These are phyloP conservation scores for Leptoteleia sp. DNA, from an alignment of 1,140 invertebrate genomes.

Conservation along the genomic window DNA sequence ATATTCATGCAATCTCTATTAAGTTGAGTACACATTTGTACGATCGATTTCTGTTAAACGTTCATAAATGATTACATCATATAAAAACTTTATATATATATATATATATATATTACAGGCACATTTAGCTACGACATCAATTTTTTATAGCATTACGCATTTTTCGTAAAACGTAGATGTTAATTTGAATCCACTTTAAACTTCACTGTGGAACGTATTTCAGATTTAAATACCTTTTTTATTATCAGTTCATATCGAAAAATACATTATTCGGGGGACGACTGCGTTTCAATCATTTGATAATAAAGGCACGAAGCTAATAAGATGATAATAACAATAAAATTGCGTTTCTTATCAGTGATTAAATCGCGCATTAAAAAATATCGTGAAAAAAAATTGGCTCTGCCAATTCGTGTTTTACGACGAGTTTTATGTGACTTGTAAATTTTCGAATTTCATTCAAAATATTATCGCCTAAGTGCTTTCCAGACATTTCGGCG, in stretches of 20 bases:
- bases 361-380: slow-evolving; percentile 7
- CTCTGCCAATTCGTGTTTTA: slow-evolving; percentile 7
- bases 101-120: no score
- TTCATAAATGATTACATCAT: slow-evolving; percentile 50
- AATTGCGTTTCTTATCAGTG: slow-evolving; percentile 7
- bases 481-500: slow-evolving; percentile 46
- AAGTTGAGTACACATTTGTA: slow-evolving; percentile 21
- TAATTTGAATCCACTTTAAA: slow-evolving; percentile 56
- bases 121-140: slow-evolving; percentile 50
- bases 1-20: slow-evolving; percentile 45
- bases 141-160: slow-evolving; percentile 50
- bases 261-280: slow-evolving; percentile 51
- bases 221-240: slow-evolving; percentile 44
- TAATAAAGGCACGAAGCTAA: slow-evolving; percentile 30
- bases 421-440: slow-evolving; percentile 2
- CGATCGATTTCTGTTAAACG: slow-evolving; percentile 44
- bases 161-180: slow-evolving; percentile 41
- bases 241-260: slow-evolving; percentile 49
- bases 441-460: slow-evolving; percentile 1
- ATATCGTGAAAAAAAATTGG: slow-evolving; percentile 1
- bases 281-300: slow-evolving; percentile 49
- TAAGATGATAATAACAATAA: slow-evolving; percentile 38
- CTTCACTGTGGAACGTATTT: slow-evolving; percentile 23
- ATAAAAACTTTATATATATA: slow-evolving; percentile 38
- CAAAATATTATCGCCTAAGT: slow-evolving; percentile 25